Conservation (phyloP, 2,113 vertebrate species). For the Cairina moschata region DNA sequence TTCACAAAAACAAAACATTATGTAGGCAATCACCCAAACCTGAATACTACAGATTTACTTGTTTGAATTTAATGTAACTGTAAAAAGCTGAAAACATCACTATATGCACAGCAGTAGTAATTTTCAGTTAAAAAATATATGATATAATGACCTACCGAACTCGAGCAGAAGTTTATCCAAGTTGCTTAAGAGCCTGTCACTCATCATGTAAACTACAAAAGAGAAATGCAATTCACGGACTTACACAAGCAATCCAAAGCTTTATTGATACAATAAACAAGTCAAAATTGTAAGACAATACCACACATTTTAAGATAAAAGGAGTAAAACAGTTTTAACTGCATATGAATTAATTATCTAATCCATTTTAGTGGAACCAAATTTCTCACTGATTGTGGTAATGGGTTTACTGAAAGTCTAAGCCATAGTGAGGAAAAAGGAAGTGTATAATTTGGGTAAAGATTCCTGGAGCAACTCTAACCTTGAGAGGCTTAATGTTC, state of each 20-base stretch:
- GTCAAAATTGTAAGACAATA: background rate
- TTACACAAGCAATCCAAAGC: background rate
- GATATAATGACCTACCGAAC: slow-evolving; percentile 70
- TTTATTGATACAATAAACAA: background rate
- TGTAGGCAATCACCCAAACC: background rate
- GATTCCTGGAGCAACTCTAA: background rate
- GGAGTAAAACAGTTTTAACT: background rate
- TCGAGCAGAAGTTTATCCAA: slow-evolving; percentile 76
- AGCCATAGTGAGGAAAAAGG: background rate
- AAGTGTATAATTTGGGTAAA: background rate
- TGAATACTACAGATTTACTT: background rate
- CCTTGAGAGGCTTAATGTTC: background rate
- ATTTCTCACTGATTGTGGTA: background rate
- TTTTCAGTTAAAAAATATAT: background rate
- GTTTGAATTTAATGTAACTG: background rate
- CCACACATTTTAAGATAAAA: background rate
- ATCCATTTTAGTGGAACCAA: background rate
- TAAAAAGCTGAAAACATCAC: background rate
- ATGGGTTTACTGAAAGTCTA: background rate
- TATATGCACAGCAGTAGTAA: background rate
- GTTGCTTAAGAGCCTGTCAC: slow-evolving; percentile 41
- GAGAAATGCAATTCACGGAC: background rate
- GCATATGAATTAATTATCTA: background rate
- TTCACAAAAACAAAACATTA: background rate
- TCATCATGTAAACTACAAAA: slow-evolving; percentile 68